phyloP scores from a whole-genome alignment of 2,888 invertebrate species.

The Anagyrus pseudococci region DNA sequence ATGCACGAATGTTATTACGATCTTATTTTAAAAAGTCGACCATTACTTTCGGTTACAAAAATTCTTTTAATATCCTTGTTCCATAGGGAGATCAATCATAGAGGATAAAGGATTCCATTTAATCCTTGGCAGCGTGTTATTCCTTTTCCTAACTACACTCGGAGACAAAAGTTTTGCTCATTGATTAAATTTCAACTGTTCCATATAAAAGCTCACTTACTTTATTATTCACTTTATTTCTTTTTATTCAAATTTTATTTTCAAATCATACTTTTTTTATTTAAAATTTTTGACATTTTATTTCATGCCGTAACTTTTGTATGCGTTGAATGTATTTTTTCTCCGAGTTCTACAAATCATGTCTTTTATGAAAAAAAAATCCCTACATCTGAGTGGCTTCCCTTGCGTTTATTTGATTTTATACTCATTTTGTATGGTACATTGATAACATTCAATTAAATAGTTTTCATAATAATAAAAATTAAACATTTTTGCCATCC shows the following conservation, averaged over 20 bases:
- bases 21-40: slow-evolving; percentile 3
- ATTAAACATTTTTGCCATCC: background rate
- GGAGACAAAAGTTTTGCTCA: slow-evolving; percentile 22
- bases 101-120: slow-evolving; percentile 24
- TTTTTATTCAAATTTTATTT: slow-evolving; percentile 10
- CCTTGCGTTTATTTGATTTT: slow-evolving; percentile 6
- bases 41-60: slow-evolving; percentile 18
- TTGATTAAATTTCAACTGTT: background rate
- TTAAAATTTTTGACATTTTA: background rate
- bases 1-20: background rate
- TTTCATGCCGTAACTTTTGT: background rate
- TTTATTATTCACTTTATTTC: slow-evolving; percentile 19
- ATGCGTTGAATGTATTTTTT: slow-evolving; percentile 24
- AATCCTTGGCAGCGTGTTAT: slow-evolving; percentile 24
- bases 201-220: background rate
- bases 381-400: slow-evolving; percentile 21
- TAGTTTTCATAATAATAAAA: slow-evolving; percentile 2
- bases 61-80: slow-evolving; percentile 11
- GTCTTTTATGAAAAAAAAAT: slow-evolving; percentile 15
- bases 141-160: slow-evolving; percentile 29
- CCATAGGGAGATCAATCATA: slow-evolving; percentile 25
- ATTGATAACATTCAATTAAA: background rate
- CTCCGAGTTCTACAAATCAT: slow-evolving; percentile 14
- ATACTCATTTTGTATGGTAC: background rate
- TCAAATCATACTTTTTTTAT: slow-evolving; percentile 1